A percentile compares a stretch with the other conserved stretches of the same genome.
Evolutionary conservation across 30 jellyfish, hydroid and myxozoan species (phyloP).

Genomic region (Chironex yamaguchii): DNA sequence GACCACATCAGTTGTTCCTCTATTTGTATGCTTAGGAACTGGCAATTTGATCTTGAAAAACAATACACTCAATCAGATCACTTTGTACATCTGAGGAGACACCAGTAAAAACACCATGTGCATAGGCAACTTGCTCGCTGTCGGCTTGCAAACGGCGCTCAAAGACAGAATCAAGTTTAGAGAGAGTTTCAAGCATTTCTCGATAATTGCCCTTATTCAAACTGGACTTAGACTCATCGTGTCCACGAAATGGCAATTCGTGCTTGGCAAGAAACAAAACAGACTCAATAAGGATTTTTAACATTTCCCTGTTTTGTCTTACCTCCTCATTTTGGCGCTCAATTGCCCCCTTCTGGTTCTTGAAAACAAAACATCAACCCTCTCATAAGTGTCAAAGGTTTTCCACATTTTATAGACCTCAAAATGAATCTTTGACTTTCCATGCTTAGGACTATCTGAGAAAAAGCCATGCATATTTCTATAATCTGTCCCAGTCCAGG

Average conservation of each 20-base stretch:
- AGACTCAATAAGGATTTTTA: conserved; percentile 17
- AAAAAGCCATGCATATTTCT: conserved; percentile 12
- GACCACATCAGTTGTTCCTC: conserved; percentile 66
- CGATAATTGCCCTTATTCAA: conserved; percentile 43
- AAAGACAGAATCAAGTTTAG: conserved; percentile 53
- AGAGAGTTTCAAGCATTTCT: conserved; percentile 32
- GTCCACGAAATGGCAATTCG: conserved; percentile 48
- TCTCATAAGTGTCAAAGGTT: conserved; percentile 19
- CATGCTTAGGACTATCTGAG: conserved; percentile 32
- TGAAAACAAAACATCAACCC: conserved; percentile 50
- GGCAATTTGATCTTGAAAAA: conserved; percentile 29
- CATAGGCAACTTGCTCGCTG: conserved; percentile 1
- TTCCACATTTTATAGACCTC: conserved; percentile 30
- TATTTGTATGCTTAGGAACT: conserved; percentile 39
- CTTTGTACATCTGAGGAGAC: conserved; percentile 58
- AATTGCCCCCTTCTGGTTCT: conserved; percentile 40
- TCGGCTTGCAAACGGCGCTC: conserved; percentile 56
- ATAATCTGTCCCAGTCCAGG: conserved; percentile 55
- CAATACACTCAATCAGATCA: conserved; percentile 37
- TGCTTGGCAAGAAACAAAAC: conserved; percentile 49
- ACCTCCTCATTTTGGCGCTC: conserved; percentile 54
- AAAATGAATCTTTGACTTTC: conserved; percentile 27
- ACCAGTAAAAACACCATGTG: conserved; percentile 35
- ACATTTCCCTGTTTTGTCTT: conserved; percentile 58
- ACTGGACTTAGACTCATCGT: conserved; percentile 46